Percentiles rank a stretch among this genome's conserved stretches.
Evolutionary conservation across 2,888 invertebrate genomes (phyloP).

Genomic region (Leptinotarsa juncta): DNA sequence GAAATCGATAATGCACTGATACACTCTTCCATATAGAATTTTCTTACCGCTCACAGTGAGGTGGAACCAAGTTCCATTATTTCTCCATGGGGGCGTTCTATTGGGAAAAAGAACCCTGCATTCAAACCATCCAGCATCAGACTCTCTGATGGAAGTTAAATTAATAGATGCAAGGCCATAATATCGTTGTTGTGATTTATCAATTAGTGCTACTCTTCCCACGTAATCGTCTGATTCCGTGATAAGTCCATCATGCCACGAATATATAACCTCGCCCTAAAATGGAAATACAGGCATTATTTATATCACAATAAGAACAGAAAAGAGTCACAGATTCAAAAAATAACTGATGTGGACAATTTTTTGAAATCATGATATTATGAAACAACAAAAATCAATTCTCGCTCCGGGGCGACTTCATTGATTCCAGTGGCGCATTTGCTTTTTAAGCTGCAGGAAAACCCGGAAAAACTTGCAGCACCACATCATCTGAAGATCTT

Average conservation of each 20-base stretch:
- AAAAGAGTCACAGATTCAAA: no score
- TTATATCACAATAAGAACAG: neutral
- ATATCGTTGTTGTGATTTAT: constrained; percentile 49
- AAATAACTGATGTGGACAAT: no score
- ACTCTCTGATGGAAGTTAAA: constrained; percentile 86
- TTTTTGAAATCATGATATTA: no score
- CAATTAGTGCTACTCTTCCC: constrained; percentile 78
- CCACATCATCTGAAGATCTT: no score
- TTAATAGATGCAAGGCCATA: constrained; percentile 81
- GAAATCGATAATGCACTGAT: neutral
- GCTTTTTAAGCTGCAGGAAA: no score
- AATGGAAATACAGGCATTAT: neutral
- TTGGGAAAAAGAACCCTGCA: constrained; percentile 90
- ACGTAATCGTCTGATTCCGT: constrained; percentile 77
- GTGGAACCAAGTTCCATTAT: constrained; percentile 92
- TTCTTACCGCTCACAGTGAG: constrained; percentile 84
- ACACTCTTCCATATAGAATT: neutral
- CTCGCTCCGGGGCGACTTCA: no score
- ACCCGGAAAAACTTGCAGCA: no score
- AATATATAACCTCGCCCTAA: constrained; percentile 83
- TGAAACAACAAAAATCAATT: no score
- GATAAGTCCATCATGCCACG: constrained; percentile 82
- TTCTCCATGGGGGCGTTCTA: constrained; percentile 83
- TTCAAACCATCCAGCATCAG: constrained; percentile 92
- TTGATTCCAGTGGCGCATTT: no score